Base-by-base conservation (phyloP, 2,888 invertebrate species). In the Melinaea menophilus region DNA sequence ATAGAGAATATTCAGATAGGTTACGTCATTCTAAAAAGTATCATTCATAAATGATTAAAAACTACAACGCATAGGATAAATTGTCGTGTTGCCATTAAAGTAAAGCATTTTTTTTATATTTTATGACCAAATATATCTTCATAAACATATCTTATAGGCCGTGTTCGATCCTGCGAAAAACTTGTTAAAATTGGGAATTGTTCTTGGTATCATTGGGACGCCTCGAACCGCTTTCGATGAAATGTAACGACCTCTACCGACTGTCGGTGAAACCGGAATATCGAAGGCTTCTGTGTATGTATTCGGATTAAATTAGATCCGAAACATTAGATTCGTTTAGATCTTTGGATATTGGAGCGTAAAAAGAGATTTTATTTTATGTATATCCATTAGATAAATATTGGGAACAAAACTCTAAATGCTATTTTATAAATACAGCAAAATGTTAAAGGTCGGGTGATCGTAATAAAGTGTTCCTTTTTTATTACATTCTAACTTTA, bases 131-230 rank as follows among this genome's bases (percentile, higher is more conserved):
- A 1, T 22, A 22, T 22, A 22, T 22, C 22, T 22, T 22, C 22
- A 1, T 22, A 22, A 1, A 22, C 22, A 22, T 22, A 1, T 1
- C 22, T 84, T 91, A 78, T 81, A 86, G 55, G 91, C 92, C 2
- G 84, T 93, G 58, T 84, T 92, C 2, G 91, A 90, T 0, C 84
- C 92, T 1, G 94, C 94, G 78, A 92, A 93, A 67, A 69, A 78
- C 3, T 74, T 94, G 12, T 12, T 63, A 3, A 73, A 85, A 31
- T 67, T 84, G 13, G 83, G 87, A 2, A 82, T 93, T 13, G 85
- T 88, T 60, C 76, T 94, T 4, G 94, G 94, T 1, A 91, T 94
- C 61, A 79, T 94, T 57, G 94, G 94, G 3, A 78, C 92, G 71
- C 82, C 88, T 1, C 86, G 93, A 34, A 75, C 84, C 7, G 75